Evolutionary conservation across 2,888 invertebrate species (phyloP).

Genomic region (Phyllotreta cruciferae): DNA sequence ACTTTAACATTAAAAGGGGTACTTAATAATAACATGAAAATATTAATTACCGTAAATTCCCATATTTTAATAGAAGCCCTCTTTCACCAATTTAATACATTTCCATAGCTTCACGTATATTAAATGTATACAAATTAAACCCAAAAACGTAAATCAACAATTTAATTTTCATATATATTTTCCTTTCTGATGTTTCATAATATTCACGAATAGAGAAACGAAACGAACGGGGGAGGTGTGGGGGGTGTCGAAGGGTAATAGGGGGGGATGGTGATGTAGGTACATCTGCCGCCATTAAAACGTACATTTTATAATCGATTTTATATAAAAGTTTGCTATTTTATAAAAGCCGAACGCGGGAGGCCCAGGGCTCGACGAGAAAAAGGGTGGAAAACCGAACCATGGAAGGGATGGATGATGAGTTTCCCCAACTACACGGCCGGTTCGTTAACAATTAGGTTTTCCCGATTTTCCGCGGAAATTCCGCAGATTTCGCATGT

Average conservation of each 20-base stretch:
- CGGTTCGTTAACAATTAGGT: slow-evolving; percentile 40
- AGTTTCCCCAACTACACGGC: slow-evolving; percentile 38
- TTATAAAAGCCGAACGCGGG: slow-evolving; percentile 45
- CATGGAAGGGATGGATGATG: slow-evolving; percentile 40
- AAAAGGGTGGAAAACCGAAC: slow-evolving; percentile 43
- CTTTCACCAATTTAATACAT: neutral
- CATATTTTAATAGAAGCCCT: no score
- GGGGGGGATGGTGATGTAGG: slow-evolving; percentile 29
- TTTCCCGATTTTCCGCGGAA: slow-evolving; percentile 32
- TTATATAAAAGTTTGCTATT: slow-evolving; percentile 50
- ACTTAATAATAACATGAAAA: no score
- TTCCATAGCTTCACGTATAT: neutral
- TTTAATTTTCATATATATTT: slow-evolving; percentile 29
- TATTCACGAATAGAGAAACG: slow-evolving; percentile 30
- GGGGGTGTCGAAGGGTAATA: slow-evolving; percentile 15
- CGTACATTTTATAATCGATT: slow-evolving; percentile 50
- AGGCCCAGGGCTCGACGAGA: slow-evolving; percentile 36
- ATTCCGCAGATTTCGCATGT: slow-evolving; percentile 33
- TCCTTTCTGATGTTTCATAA: slow-evolving; percentile 35
- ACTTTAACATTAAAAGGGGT: no score
- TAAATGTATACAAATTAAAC: slow-evolving; percentile 9
- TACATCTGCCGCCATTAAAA: slow-evolving; percentile 47
- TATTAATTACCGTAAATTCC: no score
- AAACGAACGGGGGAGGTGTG: slow-evolving; percentile 18
- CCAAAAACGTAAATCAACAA: slow-evolving; percentile 17